phyloP scores from a whole-genome alignment of 2,113 vertebrate genomes.

The Romanogobio albipinnatus region DNA sequence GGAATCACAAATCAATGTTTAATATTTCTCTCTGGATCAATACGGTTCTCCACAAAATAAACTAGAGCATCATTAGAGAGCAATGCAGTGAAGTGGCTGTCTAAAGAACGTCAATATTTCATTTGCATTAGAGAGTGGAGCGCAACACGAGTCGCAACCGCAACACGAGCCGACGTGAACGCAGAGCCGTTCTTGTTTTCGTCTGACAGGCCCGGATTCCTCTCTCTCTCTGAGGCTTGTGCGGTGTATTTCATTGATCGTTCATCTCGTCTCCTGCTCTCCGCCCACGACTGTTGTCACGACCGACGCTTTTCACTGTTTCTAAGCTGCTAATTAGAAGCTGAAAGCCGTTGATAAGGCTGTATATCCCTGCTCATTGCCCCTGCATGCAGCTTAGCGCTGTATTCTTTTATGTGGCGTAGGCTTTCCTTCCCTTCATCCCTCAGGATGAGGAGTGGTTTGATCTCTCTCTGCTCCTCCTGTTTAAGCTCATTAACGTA shows the following conservation, averaged over 20 bases:
- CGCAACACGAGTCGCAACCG: not conserved
- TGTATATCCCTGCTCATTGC: slow-evolving; percentile 2
- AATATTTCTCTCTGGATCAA: slow-evolving; percentile 18
- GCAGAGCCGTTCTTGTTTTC: not conserved
- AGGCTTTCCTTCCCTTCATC: slow-evolving; percentile 22
- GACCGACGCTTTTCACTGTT: slow-evolving; percentile 19
- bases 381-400: not conserved
- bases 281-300: slow-evolving; percentile 32
- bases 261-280: not conserved
- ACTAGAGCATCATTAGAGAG: slow-evolving; percentile 10
- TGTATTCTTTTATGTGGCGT: slow-evolving; percentile 22
- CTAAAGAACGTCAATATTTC: slow-evolving; percentile 21
- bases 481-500: slow-evolving; percentile 43
- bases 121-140: slow-evolving; percentile 14
- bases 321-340: slow-evolving; percentile 49
- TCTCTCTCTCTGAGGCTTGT: not conserved
- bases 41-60: not conserved
- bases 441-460: slow-evolving; percentile 21
- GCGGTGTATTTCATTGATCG: not conserved
- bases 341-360: slow-evolving; percentile 36
- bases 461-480: slow-evolving; percentile 43
- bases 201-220: slow-evolving; percentile 6
- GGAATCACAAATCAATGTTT: slow-evolving; percentile 27
- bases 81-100: slow-evolving; percentile 4
- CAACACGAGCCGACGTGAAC: not conserved